A percentile compares a stretch with the other conserved stretches of the same genome.
Conservation (phyloP, 2,888 invertebrate genomes). For the Cheiracanthium punctorium region DNA sequence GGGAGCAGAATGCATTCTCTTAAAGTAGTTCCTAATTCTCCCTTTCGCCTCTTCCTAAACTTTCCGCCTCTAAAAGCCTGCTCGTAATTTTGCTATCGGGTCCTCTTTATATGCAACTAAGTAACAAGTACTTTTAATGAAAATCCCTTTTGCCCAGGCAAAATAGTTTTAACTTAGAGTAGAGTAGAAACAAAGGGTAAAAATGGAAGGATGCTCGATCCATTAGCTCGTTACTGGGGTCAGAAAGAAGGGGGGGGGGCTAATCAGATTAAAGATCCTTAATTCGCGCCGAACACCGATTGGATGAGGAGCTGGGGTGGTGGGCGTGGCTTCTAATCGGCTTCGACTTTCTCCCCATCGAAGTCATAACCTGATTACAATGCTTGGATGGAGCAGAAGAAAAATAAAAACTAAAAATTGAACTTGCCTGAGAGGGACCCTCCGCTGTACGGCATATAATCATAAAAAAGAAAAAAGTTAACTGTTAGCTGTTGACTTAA, state of each 20-base stretch:
- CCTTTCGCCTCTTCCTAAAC: slow-evolving; percentile 13
- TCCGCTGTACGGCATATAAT: slow-evolving; percentile 45
- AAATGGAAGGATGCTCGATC: slow-evolving; percentile 49
- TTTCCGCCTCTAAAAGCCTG: slow-evolving; percentile 55
- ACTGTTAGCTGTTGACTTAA: slow-evolving; percentile 66
- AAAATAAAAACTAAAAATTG: slow-evolving; percentile 28
- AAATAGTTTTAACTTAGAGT: slow-evolving; percentile 35
- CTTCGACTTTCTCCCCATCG: slow-evolving; percentile 61
- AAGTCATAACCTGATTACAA: slow-evolving; percentile 67
- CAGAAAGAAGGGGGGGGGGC: slow-evolving; percentile 31
- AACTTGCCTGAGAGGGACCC: not conserved
- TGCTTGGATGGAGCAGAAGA: slow-evolving; percentile 28
- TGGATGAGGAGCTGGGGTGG: slow-evolving; percentile 27
- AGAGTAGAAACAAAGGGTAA: slow-evolving; percentile 56
- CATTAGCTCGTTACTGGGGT: slow-evolving; percentile 64
- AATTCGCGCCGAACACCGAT: slow-evolving; percentile 56
- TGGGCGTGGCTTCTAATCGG: slow-evolving; percentile 67
- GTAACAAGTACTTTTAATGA: slow-evolving; percentile 60
- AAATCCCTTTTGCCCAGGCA: slow-evolving; percentile 32
- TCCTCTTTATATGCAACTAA: slow-evolving; percentile 40
- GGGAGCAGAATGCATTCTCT: slow-evolving; percentile 4
- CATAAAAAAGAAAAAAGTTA: slow-evolving; percentile 69
- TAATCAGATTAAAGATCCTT: slow-evolving; percentile 70
- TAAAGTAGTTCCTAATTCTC: slow-evolving; percentile 64
- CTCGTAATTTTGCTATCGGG: slow-evolving; percentile 50